A percentile compares a stretch with the other conserved stretches of the same genome.
These are phyloP conservation scores for Electrona antarctica DNA, from an alignment of 2,113 vertebrate genomes.

Conservation along the genomic window DNA sequence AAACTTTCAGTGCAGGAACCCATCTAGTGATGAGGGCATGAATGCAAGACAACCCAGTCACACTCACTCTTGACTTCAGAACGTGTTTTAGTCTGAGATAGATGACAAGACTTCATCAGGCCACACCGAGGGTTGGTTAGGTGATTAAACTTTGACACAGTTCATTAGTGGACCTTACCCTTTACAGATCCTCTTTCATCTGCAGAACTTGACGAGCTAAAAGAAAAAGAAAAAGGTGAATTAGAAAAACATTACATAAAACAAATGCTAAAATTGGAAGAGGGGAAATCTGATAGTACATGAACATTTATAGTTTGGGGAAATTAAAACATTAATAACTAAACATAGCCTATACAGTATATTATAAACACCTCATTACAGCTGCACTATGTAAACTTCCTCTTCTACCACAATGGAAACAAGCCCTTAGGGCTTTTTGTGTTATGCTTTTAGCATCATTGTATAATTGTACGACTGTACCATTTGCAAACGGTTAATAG, in stretches of 20 bases:
- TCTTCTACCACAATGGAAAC: no score
- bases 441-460: no score
- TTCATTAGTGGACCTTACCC: slow-evolving; percentile 66
- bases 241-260: neutral
- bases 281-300: neutral
- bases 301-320: no score
- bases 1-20: no score
- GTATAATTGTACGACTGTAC: no score
- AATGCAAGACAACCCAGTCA: neutral
- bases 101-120: neutral
- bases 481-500: no score
- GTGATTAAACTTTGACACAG: neutral
- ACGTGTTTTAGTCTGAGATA: slow-evolving; percentile 1
- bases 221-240: slow-evolving; percentile 19
- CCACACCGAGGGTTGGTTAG: slow-evolving; percentile 20
- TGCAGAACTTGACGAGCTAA: slow-evolving; percentile 67
- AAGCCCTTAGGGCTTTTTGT: no score
- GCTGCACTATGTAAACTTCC: no score
- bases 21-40: neutral
- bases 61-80: slow-evolving; percentile 16
- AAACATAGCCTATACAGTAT: no score
- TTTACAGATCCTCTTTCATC: slow-evolving; percentile 75
- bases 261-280: neutral
- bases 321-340: no score
- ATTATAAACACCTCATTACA: no score